phyloP scores from a whole-genome alignment of 92 coral and sea anemone species.

The Zoanthus solanderi region DNA sequence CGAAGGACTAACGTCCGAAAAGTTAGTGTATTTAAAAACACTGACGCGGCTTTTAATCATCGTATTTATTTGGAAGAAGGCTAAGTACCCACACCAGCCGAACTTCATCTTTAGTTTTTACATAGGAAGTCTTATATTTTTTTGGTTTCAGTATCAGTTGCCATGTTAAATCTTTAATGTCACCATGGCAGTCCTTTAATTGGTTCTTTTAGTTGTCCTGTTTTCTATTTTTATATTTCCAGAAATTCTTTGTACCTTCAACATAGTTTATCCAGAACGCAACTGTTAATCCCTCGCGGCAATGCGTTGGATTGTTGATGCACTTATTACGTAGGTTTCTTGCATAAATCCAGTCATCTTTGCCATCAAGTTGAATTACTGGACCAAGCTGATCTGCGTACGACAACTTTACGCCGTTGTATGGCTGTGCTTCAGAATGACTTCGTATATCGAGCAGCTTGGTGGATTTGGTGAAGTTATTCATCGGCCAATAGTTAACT shows the following conservation, averaged over 20 bases:
- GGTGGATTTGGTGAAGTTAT: constrained; percentile 41
- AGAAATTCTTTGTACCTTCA: constrained; percentile 44
- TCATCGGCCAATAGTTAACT: constrained; percentile 83
- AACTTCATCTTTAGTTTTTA: too few species aligned
- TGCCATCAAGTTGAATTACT: constrained; percentile 81
- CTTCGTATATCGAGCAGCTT: constrained; percentile 78
- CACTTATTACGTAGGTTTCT: constrained; percentile 60
- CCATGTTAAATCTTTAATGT: too few species aligned
- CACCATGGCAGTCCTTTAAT: too few species aligned
- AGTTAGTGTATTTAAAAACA: too few species aligned
- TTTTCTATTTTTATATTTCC: too few species aligned
- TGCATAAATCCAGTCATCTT: constrained; percentile 61
- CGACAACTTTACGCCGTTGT: constrained; percentile 73
- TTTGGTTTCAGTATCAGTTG: too few species aligned
- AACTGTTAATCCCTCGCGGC: constrained; percentile 83
- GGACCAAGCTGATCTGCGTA: constrained; percentile 83
- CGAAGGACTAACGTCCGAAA: too few species aligned
- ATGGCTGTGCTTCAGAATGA: constrained; percentile 43
- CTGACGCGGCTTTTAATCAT: too few species aligned
- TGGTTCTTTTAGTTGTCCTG: too few species aligned
- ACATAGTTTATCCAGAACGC: constrained; percentile 88
- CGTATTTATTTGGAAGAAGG: too few species aligned
- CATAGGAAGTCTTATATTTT: too few species aligned
- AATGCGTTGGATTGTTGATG: constrained; percentile 77
- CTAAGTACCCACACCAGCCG: too few species aligned